phyloP scores from a whole-genome alignment of 2,888 invertebrate genomes.

The Matsumyia berberina region DNA sequence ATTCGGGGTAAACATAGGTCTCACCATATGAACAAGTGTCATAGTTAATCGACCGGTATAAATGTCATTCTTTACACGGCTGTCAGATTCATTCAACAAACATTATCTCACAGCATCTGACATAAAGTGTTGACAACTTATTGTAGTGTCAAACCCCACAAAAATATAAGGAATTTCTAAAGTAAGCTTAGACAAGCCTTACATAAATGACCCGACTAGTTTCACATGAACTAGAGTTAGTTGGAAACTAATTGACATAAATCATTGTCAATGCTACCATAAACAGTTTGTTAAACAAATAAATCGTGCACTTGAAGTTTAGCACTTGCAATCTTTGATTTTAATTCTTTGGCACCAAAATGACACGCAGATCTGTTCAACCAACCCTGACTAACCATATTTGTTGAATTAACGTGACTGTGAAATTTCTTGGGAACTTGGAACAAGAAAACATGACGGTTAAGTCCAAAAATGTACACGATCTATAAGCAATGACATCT shows the following conservation, averaged over 20 bases:
- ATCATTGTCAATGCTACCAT: slow-evolving; percentile 5
- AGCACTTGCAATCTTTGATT: slow-evolving; percentile 10
- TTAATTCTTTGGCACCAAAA: slow-evolving; percentile 5
- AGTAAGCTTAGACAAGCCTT: slow-evolving; percentile 3
- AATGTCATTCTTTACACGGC: too few species aligned
- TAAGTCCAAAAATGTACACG: too few species aligned
- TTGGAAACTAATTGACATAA: slow-evolving; percentile 30
- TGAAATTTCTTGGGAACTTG: background rate
- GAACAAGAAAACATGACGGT: background rate
- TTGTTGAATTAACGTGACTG: slow-evolving; percentile 39
- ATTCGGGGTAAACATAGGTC: too few species aligned
- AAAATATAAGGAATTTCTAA: background rate
- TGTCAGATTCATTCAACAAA: too few species aligned
- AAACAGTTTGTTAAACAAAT: slow-evolving; percentile 29
- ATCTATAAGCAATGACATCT: background rate
- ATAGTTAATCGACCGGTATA: too few species aligned
- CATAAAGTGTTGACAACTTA: too few species aligned
- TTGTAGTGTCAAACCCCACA: too few species aligned
- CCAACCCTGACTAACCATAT: slow-evolving; percentile 33
- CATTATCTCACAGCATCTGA: too few species aligned
- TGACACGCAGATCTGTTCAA: background rate
- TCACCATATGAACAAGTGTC: too few species aligned
- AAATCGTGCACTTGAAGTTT: slow-evolving; percentile 49
- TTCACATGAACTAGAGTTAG: too few species aligned
- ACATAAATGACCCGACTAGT: background rate